A percentile compares a stretch with the other conserved stretches of the same genome.
Conservation (phyloP, 2,888 invertebrate species). For the Labia minor region DNA sequence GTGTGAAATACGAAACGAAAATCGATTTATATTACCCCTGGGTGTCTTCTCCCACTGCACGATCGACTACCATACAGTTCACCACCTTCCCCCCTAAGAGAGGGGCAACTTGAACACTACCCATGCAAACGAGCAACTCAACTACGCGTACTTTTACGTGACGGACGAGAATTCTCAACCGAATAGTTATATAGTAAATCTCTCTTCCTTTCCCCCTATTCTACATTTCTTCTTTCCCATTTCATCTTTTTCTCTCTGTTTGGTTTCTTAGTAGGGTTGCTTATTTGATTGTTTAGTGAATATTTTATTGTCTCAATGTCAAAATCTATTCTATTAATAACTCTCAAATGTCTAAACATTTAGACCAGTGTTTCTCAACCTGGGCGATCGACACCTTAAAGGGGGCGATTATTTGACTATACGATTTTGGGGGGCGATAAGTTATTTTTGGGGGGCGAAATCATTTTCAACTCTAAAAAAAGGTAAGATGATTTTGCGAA, state of each 20-base stretch:
- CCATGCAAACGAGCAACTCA: neutral
- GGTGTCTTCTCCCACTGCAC: too few relatives aligned
- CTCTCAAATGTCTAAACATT: neutral
- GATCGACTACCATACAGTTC: too few relatives aligned
- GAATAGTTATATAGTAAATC: neutral
- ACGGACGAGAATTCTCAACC: neutral
- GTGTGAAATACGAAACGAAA: conserved; percentile 13
- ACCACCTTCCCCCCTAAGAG: neutral
- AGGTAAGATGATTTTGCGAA: too few relatives aligned
- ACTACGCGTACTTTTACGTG: neutral
- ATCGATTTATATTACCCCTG: neutral
- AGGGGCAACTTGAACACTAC: neutral
- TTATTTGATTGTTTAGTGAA: neutral
- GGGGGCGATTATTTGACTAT: too few relatives aligned
- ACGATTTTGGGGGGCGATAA: too few relatives aligned
- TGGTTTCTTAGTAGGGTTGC: neutral
- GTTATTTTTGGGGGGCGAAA: too few relatives aligned
- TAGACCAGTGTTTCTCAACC: too few relatives aligned
- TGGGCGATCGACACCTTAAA: too few relatives aligned
- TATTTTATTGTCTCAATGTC: neutral
- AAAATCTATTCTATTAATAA: neutral
- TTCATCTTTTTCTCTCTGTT: neutral
- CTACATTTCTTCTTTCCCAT: neutral
- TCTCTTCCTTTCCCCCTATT: neutral
- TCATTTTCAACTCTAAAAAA: too few relatives aligned